Percentiles rank a stretch among this genome's conserved stretches.
phyloP scores from a whole-genome alignment of 2,797 vertebrate genomes.

The Tarsius wallacei region DNA sequence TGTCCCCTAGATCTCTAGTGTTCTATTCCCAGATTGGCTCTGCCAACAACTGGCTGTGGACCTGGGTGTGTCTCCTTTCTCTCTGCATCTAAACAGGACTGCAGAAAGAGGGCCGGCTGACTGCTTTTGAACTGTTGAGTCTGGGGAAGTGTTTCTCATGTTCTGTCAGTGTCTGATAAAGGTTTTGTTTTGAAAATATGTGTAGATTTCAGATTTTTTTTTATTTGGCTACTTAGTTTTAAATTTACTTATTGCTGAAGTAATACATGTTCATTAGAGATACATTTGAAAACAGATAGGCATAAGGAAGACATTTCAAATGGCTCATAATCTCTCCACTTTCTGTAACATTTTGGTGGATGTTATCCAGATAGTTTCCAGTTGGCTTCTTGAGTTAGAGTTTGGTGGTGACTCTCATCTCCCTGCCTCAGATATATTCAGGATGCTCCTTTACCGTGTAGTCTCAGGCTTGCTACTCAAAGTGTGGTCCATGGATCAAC shows the following conservation, averaged over 20 bases:
- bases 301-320: not conserved
- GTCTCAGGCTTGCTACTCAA: not conserved
- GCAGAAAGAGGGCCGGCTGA: not conserved
- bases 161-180: not conserved
- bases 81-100: not conserved
- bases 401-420: not conserved
- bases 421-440: not conserved
- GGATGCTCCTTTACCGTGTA: not conserved
- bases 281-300: not conserved
- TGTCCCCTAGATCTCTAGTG: not conserved
- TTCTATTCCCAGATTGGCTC: not conserved
- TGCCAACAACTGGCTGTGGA: not conserved
- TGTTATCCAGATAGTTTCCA: not conserved
- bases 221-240: constrained; percentile 8
- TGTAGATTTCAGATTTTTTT: not conserved
- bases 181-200: not conserved
- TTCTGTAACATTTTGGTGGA: not conserved
- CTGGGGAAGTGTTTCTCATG: not conserved
- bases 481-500: not conserved
- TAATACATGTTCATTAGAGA: not conserved
- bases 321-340: not conserved
- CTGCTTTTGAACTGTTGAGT: not conserved
- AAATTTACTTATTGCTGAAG: not conserved
- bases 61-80: too few relatives aligned
- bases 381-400: not conserved